Base-by-base conservation (phyloP, 2,888 invertebrate genomes). In the Cristatella mucedo region DNA sequence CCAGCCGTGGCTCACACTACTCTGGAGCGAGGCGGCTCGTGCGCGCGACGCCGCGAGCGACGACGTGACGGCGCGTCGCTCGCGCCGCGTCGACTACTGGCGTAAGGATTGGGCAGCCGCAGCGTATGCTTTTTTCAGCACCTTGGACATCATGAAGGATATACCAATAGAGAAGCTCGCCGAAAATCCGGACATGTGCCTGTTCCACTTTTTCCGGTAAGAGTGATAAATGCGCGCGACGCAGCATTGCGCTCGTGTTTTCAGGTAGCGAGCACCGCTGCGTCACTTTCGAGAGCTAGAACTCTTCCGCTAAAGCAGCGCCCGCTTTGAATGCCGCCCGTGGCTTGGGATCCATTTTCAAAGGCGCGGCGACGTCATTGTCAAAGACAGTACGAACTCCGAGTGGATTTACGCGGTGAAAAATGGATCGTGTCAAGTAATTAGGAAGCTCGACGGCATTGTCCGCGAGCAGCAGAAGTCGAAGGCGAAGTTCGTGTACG, bases 151-250 rank as follows among this genome's bases (percentile, higher is more conserved):
- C 41, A 59, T 61, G 56, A 54, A 56, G 34, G 52, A 55, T 44
- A 61, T 58, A 57, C 61, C 62, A 3, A 45, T 56, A 16, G 52
- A 61, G 3, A 33, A 50, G 13, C 43, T 62, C 4, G 38, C 58
- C 9, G 56, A 59, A 41, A 49, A 57, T 26, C 57, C 60, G 7
- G 54, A 61, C 24, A 46, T 51, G 15, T 61, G 61, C 38, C 50
- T 62, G 2, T 47, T 62, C n/a, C 59, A 60, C 44, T 62, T 59
- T 46, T 62, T 56, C 51, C 61, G 59, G 61, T 60, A 48, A 55
- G 57, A 7, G 6, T 5, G 7, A 31, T 31, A 15, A 7, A 31
- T 18, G 5, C n/a, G 16, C 6, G 5, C 31, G 13, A 15, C 7
- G 6, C 5, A n/a, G 15, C 6, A 31, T 6, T 31, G n/a, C 31